phyloP scores from a whole-genome alignment of 1,140 invertebrate species.

The Dolichoris vasculosae region DNA sequence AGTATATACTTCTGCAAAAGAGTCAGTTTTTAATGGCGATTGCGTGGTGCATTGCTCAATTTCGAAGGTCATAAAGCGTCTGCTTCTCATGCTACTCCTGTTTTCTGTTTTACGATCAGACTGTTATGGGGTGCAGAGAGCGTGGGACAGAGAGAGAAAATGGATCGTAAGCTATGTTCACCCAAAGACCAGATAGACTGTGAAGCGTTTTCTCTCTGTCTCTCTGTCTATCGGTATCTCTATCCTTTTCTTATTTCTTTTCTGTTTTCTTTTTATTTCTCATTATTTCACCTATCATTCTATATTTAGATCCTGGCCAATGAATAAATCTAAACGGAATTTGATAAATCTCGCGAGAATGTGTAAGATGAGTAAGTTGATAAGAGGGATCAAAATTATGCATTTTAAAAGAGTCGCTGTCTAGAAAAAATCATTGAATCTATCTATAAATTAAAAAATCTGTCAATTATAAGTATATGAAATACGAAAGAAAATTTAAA shows the following conservation, averaged over 20 bases:
- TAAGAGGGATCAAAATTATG: neutral
- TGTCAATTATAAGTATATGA: no score
- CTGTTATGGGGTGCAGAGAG: neutral
- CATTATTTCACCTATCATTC: neutral
- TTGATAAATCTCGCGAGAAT: neutral
- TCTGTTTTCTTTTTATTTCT: neutral
- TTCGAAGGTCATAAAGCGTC: slow-evolving; percentile 45
- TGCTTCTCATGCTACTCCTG: slow-evolving; percentile 38
- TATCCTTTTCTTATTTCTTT: neutral
- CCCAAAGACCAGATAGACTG: neutral
- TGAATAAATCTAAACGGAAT: neutral
- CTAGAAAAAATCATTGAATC: neutral
- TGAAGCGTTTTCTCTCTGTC: neutral
- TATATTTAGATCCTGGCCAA: neutral
- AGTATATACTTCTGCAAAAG: slow-evolving; percentile 45
- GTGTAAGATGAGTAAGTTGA: neutral
- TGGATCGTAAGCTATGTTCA: slow-evolving; percentile 4
- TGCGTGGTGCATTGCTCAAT: slow-evolving; percentile 47
- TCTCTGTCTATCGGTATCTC: no score
- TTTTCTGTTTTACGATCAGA: slow-evolving; percentile 39
- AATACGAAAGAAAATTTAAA: no score
- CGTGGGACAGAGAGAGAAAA: neutral
- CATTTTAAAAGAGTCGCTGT: neutral
- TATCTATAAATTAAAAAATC: no score
- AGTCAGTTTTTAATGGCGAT: slow-evolving; percentile 49